Conservation (phyloP, 2,888 invertebrate species). For the Apeira syringaria region DNA sequence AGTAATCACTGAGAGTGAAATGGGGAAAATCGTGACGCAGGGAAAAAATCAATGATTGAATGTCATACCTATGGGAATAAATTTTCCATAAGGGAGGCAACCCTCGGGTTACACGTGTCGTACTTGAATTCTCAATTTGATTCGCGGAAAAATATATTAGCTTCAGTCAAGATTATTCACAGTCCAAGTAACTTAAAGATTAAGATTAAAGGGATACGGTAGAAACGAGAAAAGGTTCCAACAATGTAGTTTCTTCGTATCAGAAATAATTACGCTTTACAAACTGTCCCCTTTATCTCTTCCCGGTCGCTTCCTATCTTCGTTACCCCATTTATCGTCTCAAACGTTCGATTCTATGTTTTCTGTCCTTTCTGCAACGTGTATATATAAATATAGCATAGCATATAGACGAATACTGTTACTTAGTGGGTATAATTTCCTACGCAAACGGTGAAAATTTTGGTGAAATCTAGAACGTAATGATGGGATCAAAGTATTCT, state of each 20-base stretch:
- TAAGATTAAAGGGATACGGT: constrained; percentile 18
- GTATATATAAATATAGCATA: not conserved
- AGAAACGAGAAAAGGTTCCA: constrained; percentile 12
- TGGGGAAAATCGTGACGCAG: constrained; percentile 36
- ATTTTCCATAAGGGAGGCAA: constrained; percentile 53
- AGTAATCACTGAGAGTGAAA: constrained; percentile 18
- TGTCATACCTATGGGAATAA: constrained; percentile 79
- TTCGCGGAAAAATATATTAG: constrained; percentile 45
- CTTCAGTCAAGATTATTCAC: constrained; percentile 34
- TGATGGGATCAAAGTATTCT: too few relatives aligned
- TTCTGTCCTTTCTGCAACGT: constrained; percentile 22
- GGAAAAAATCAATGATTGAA: constrained; percentile 75
- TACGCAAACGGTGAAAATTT: too few relatives aligned
- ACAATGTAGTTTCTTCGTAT: constrained; percentile 24
- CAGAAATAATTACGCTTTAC: constrained; percentile 67
- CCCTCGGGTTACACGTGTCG: constrained; percentile 57
- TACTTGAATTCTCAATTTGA: constrained; percentile 66
- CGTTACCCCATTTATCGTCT: constrained; percentile 57
- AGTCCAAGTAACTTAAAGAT: constrained; percentile 27
- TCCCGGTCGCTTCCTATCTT: constrained; percentile 54
- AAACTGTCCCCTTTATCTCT: constrained; percentile 63
- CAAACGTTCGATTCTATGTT: constrained; percentile 27
- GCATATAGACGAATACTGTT: too few relatives aligned
- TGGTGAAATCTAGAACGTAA: too few relatives aligned
- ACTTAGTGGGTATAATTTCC: too few relatives aligned